Evolutionary conservation across 1,140 invertebrate genomes (phyloP).

Genomic region (Aphidius gifuensis): DNA sequence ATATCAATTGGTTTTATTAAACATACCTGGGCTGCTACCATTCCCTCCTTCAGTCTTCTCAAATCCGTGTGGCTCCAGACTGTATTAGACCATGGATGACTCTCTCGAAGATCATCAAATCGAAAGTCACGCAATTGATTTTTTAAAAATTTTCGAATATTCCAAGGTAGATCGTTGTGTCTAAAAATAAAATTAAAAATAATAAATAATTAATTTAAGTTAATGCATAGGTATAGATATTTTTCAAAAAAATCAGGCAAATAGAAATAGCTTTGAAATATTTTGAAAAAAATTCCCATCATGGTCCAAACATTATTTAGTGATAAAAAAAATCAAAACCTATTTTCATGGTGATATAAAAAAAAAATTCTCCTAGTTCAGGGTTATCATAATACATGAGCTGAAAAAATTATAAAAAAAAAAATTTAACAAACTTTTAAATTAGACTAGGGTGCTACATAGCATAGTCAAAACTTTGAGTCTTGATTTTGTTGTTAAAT

Average conservation of each 20-base stretch:
- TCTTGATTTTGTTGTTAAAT: no score
- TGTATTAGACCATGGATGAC: conserved; percentile 73
- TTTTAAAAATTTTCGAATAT: conserved; percentile 81
- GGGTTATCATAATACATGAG: no score
- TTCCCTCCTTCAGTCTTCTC: conserved; percentile 71
- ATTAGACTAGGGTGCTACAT: no score
- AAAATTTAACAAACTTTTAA: background rate
- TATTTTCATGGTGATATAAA: no score
- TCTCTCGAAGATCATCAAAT: conserved; percentile 71
- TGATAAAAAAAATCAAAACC: no score
- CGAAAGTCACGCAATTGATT: conserved; percentile 82
- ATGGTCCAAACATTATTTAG: no score
- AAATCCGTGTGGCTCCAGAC: conserved; percentile 83
- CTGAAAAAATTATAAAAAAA: background rate
- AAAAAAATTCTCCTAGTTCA: no score
- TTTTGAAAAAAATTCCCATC: no score
- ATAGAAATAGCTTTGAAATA: no score
- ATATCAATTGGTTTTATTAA: conserved; percentile 3
- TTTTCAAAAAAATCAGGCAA: background rate
- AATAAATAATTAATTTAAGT: background rate
- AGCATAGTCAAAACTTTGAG: no score
- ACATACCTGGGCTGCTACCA: conserved; percentile 78
- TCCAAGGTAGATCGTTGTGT: conserved; percentile 90
- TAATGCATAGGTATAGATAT: background rate
- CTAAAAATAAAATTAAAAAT: conserved; percentile 56